Evolutionary conservation across 2,888 invertebrate genomes (phyloP), one percentile per base, ranked within the genome.

Genomic region (Scaptomyza polygonia): DNA sequence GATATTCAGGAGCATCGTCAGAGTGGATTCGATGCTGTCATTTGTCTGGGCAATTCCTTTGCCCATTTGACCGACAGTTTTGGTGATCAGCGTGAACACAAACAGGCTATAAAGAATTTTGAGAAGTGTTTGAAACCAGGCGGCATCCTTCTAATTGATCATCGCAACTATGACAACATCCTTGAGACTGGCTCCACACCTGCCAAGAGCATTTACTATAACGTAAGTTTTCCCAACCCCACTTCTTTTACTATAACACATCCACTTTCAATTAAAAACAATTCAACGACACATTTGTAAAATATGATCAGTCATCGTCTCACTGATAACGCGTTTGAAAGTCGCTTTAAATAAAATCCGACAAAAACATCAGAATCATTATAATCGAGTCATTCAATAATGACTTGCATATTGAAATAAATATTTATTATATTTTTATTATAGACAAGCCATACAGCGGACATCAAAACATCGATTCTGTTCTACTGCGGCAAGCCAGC

Each of bases 21-120:
- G 4, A 93, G 93, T 11, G 94, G 95, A 55, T 97, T 97, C 89
- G 97, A 97, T 92, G 97, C 97, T 0, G 96, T 97, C 30, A 95
- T 97, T 72, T 97, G 97, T 89, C 92, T 97, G 53, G 97, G 97
- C 47, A 97, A 97, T 91, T 97, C 97, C 1, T 97, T 97, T 90
- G 97, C 97, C 56, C 97, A 97, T 92, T 93, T 97, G 87, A 93
- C 96, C 77, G 97, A 97, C 88, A 94, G 94, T 54, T 94, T 92
- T 76, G 96, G 96, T 0, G 96, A 97, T 91, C 96, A 96, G 90
- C 92, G 95, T 16, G 95, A 96, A 71, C 97, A 97, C 92, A 95
- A 93, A 93, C 93, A 93, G 92, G 97, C 97, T 9, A 92, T 97
- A 18, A 92, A 90, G 53, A 97, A 97, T 91, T 97, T 97, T 89